Percentiles rank a stretch among this genome's conserved stretches.
phyloP scores from a whole-genome alignment of 2,113 vertebrate genomes.

The Nesoenas mayeri region DNA sequence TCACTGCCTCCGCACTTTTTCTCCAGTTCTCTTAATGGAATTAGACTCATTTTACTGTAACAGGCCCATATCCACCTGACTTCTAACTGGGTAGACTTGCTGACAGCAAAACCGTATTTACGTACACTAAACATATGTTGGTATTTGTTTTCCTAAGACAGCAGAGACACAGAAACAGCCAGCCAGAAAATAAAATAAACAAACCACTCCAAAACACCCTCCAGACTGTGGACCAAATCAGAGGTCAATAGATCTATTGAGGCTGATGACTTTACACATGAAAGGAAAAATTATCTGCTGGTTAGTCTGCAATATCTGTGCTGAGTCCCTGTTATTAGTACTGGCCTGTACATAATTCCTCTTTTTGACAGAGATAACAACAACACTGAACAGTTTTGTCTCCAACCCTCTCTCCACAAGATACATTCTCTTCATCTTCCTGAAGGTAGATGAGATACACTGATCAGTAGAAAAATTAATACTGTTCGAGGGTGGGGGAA shows the following conservation, averaged over 20 bases:
- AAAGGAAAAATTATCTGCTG: neutral
- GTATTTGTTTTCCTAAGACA: neutral
- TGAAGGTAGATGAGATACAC: neutral
- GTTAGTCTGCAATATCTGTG: too few relatives aligned
- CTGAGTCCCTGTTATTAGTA: neutral
- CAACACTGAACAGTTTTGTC: neutral
- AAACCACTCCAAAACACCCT: neutral
- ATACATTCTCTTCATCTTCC: neutral
- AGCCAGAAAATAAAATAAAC: neutral
- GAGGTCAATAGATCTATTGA: neutral
- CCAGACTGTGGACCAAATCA: neutral
- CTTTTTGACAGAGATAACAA: neutral
- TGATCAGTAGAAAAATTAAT: neutral
- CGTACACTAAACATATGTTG: neutral
- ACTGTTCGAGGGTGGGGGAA: neutral
- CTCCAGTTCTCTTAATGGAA: neutral
- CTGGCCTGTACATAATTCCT: neutral
- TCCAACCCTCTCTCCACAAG: neutral
- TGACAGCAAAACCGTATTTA: neutral
- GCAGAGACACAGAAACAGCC: neutral
- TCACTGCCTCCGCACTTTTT: neutral
- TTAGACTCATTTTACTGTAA: neutral
- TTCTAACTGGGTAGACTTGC: neutral
- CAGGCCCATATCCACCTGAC: neutral
- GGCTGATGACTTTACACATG: neutral